A percentile compares a stretch with the other conserved stretches of the same genome.
These are phyloP conservation scores for Anticlea derivata DNA, from an alignment of 2,888 invertebrate genomes.

Conservation along the genomic window DNA sequence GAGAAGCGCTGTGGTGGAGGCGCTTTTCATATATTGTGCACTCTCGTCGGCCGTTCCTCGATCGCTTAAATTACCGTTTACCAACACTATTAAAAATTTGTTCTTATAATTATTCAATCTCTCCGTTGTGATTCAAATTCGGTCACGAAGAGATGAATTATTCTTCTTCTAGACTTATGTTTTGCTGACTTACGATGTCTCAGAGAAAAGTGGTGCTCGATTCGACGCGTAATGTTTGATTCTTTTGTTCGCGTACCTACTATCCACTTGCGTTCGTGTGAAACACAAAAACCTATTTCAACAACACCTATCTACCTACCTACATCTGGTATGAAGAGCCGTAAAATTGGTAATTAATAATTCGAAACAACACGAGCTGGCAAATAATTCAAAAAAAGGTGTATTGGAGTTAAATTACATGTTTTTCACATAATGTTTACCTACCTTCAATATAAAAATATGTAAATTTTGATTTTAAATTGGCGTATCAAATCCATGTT, in stretches of 20 bases:
- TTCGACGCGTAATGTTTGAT: conserved; percentile 74
- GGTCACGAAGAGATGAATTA: conserved; percentile 33
- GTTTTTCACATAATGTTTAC: conserved; percentile 1
- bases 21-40: conserved; percentile 50
- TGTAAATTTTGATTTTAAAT: conserved; percentile 6
- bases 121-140: conserved; percentile 44
- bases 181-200: conserved; percentile 53
- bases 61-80: conserved; percentile 46
- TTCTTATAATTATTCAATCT: conserved; percentile 66
- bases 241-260: conserved; percentile 67
- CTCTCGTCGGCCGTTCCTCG: conserved; percentile 37
- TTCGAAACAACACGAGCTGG: conserved; percentile 29
- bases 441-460: conserved; percentile 7
- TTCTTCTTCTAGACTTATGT: conserved; percentile 45
- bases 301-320: conserved; percentile 43
- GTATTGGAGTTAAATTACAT: neutral
- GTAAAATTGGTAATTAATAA: conserved; percentile 40
- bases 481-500: neutral
- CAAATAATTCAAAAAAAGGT: conserved; percentile 6
- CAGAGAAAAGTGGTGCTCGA: conserved; percentile 65
- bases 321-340: conserved; percentile 29
- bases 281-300: conserved; percentile 67
- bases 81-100: conserved; percentile 40
- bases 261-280: conserved; percentile 62
- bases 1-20: conserved; percentile 39